phyloP scores from a whole-genome alignment of 2,888 invertebrate genomes.

The Tortricodes alternella region DNA sequence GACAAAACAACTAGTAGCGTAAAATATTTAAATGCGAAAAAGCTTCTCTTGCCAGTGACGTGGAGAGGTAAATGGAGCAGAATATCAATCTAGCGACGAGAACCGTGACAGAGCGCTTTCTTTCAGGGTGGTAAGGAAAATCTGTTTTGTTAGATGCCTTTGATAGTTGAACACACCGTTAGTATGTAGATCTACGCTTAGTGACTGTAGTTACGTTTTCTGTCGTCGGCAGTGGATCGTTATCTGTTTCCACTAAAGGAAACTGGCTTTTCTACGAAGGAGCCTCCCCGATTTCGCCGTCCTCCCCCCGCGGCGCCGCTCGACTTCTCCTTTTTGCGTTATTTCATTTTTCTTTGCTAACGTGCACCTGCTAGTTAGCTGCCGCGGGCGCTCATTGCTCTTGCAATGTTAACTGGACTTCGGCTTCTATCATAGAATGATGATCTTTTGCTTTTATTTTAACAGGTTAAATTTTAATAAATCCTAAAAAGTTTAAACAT shows the following conservation, averaged over 20 bases:
- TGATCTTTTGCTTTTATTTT: conserved; percentile 24
- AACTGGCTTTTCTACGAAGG: conserved; percentile 79
- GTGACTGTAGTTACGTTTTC: conserved; percentile 79
- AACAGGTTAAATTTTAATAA: neutral
- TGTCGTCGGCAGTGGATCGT: conserved; percentile 80
- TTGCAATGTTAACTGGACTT: conserved; percentile 52
- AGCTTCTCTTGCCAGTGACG: conserved; percentile 36
- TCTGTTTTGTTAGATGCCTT: conserved; percentile 67
- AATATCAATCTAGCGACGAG: conserved; percentile 45
- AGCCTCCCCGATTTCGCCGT: conserved; percentile 66
- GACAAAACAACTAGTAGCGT: conserved; percentile 11
- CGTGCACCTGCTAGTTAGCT: conserved; percentile 79
- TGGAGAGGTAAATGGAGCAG: conserved; percentile 42
- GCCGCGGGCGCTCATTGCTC: conserved; percentile 67
- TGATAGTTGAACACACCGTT: conserved; percentile 58
- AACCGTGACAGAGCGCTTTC: conserved; percentile 54
- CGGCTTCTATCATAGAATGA: conserved; percentile 46
- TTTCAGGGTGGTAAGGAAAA: conserved; percentile 49
- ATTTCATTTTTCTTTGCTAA: conserved; percentile 80
- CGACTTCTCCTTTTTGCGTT: conserved; percentile 76
- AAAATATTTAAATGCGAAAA: conserved; percentile 31
- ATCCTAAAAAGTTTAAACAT: no score
- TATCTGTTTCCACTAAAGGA: conserved; percentile 82
- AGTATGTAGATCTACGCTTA: conserved; percentile 72
- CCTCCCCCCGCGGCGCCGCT: conserved; percentile 48